Conservation (phyloP, 2,888 invertebrate species). For the Catocala nupta region DNA sequence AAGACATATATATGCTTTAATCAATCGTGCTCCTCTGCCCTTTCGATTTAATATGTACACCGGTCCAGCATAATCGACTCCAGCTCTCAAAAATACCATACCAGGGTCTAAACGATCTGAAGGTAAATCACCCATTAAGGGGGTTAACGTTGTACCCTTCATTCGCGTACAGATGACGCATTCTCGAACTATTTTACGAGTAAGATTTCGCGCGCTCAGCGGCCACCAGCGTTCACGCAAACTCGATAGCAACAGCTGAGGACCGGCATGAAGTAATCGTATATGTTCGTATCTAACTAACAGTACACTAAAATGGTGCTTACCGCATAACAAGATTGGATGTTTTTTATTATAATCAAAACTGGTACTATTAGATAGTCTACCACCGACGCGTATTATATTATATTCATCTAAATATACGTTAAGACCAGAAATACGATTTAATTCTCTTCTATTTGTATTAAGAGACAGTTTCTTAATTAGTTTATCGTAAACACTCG, state of each 20-base stretch:
- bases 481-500: too few relatives aligned
- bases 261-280: conserved; percentile 24
- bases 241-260: conserved; percentile 20
- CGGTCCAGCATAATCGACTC: neutral
- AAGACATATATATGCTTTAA: neutral
- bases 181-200: conserved; percentile 18
- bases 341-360: too few relatives aligned
- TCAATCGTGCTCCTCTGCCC: neutral
- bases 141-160: neutral
- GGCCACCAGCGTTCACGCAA: conserved; percentile 19
- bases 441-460: too few relatives aligned
- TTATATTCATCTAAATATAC: too few relatives aligned
- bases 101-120: neutral
- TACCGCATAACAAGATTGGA: too few relatives aligned
- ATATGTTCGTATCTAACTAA: conserved; percentile 24
- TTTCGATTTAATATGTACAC: neutral
- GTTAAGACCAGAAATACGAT: too few relatives aligned
- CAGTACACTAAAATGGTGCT: neutral
- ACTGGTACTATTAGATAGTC: too few relatives aligned
- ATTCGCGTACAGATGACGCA: conserved; percentile 10
- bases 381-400: too few relatives aligned
- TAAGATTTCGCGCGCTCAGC: conserved; percentile 22
- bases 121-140: neutral
- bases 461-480: too few relatives aligned
- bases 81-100: neutral